phyloP scores from a whole-genome alignment of 2,888 invertebrate species.

The Cerceris rybyensis region DNA sequence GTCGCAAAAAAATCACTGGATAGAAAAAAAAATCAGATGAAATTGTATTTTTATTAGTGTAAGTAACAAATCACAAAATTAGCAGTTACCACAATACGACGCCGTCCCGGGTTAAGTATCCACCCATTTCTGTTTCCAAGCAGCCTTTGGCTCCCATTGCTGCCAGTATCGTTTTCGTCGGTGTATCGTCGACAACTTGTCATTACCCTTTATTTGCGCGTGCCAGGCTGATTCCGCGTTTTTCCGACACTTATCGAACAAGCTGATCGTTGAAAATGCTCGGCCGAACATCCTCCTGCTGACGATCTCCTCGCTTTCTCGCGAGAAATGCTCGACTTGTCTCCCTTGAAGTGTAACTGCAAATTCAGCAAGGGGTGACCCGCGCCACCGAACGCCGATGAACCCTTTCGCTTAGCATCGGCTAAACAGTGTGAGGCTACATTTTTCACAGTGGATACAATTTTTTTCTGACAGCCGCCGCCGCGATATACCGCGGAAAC shows the following conservation, averaged over 20 bases:
- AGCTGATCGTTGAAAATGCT: background rate
- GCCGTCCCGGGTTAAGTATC: too few relatives aligned
- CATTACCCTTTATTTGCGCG: slow-evolving; percentile 12
- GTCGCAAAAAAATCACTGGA: too few relatives aligned
- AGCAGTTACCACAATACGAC: too few relatives aligned
- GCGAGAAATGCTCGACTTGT: background rate
- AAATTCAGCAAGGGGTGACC: slow-evolving; percentile 17
- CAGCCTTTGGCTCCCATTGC: background rate
- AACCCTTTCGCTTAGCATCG: background rate
- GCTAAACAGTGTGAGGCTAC: background rate
- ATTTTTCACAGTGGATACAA: slow-evolving; percentile 19
- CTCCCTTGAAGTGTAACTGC: background rate
- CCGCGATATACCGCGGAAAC: slow-evolving; percentile 66
- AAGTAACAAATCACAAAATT: too few relatives aligned
- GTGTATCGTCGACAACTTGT: background rate
- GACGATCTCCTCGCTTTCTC: slow-evolving; percentile 2
- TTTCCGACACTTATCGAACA: background rate
- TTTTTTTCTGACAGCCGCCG: slow-evolving; percentile 8
- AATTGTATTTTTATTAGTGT: too few relatives aligned
- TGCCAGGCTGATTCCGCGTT: slow-evolving; percentile 7
- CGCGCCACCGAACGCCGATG: slow-evolving; percentile 1
- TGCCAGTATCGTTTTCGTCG: background rate
- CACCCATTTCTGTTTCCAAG: background rate
- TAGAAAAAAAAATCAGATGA: too few relatives aligned
- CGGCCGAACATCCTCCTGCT: background rate